Percentiles rank a stretch among this genome's conserved stretches.
These are phyloP conservation scores for Neolamprologus caudopunctatus DNA, from an alignment of 2,113 vertebrate species.

Conservation along the genomic window DNA sequence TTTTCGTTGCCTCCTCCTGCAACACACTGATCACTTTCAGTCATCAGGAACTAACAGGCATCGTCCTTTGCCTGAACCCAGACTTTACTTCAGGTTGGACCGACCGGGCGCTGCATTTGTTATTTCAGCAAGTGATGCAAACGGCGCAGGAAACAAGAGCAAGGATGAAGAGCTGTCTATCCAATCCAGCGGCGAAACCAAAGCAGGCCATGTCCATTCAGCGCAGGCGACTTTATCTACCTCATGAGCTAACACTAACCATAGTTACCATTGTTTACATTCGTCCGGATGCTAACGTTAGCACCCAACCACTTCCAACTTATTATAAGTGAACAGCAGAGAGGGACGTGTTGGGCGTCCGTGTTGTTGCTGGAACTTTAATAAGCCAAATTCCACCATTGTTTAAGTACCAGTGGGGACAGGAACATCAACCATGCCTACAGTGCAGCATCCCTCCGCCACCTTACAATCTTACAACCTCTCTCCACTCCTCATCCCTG, in stretches of 20 bases:
- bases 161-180: background rate
- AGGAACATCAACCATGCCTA: background rate
- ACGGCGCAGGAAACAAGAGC: background rate
- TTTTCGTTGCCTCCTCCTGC: background rate
- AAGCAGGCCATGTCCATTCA: background rate
- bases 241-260: background rate
- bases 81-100: background rate
- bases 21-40: background rate
- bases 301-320: fast-evolving
- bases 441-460: background rate
- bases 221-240: fast-evolving
- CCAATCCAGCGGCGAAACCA: background rate
- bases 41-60: background rate
- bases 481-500: background rate
- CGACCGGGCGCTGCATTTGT: fast-evolving
- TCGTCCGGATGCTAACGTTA: fast-evolving
- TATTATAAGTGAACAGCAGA: background rate
- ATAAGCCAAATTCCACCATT: background rate
- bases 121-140: background rate
- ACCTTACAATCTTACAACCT: background rate
- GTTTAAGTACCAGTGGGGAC: background rate
- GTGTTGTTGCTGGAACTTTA: background rate
- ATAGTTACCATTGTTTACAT: background rate
- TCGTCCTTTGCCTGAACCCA: background rate
- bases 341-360: background rate